Conservation (phyloP, 2,113 vertebrate species). For the Saccopteryx leptura region DNA sequence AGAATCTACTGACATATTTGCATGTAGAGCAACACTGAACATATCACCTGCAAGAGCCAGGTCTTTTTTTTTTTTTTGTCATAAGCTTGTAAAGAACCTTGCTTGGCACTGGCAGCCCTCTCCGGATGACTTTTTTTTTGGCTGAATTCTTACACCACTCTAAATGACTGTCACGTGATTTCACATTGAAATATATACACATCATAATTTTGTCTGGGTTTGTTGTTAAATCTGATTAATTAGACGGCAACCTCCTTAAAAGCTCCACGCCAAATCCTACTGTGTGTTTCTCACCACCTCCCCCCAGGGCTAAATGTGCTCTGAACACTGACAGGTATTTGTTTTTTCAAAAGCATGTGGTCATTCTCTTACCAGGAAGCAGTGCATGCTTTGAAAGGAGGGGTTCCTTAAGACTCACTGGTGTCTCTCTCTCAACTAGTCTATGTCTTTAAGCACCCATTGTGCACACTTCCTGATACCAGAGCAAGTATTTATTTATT, state of each 20-base stretch:
- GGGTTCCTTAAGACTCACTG: background rate
- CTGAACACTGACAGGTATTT: background rate
- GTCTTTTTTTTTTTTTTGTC: background rate
- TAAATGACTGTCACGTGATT: background rate
- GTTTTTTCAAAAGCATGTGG: background rate
- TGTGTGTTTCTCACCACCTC: background rate
- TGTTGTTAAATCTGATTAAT: conserved; percentile 59
- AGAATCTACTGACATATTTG: background rate
- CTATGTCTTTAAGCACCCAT: background rate
- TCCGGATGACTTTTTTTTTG: background rate
- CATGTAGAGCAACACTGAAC: background rate
- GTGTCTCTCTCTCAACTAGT: background rate
- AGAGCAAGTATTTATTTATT: conserved; percentile 25
- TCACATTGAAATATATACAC: background rate
- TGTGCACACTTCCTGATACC: background rate
- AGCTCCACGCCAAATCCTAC: background rate
- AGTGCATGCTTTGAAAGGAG: background rate
- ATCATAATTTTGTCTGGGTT: background rate
- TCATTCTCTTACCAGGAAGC: conserved; percentile 23
- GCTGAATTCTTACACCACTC: background rate
- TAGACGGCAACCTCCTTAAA: background rate
- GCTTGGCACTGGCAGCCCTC: background rate
- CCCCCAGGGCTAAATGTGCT: background rate
- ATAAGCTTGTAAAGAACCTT: background rate
- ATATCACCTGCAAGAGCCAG: background rate